These are phyloP conservation scores for Microplitis manilae DNA, from an alignment of 2,888 invertebrate genomes.

Conservation along the genomic window DNA sequence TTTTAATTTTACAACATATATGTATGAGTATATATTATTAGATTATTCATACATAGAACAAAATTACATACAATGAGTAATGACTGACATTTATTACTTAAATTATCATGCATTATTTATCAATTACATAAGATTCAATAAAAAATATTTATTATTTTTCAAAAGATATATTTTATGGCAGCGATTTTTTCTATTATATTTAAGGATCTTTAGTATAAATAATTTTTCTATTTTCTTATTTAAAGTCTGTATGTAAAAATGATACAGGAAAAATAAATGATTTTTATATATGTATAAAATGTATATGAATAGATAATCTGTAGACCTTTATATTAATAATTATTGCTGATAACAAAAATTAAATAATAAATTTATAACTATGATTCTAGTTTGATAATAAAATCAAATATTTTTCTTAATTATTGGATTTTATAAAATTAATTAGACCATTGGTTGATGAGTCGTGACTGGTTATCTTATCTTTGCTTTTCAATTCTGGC, in stretches of 20 bases:
- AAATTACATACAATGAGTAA: no score
- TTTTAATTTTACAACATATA: no score
- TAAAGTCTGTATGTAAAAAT: not conserved
- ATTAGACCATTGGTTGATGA: conserved; percentile 97
- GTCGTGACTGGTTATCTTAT: conserved; percentile 86
- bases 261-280: not conserved
- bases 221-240: not conserved
- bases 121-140: no score
- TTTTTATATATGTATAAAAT: not conserved
- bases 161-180: not conserved
- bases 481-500: conserved; percentile 85
- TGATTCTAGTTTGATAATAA: not conserved
- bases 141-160: no score
- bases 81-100: no score
- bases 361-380: not conserved
- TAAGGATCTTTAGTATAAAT: not conserved
- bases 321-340: not conserved
- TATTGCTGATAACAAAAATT: not conserved
- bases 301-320: not conserved
- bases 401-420: conserved; percentile 44
- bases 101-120: no score
- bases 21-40: no score
- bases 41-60: no score
- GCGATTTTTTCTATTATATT: not conserved
- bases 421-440: conserved; percentile 88